A percentile compares a stretch with the other conserved stretches of the same genome.
These are phyloP conservation scores for Okapia johnstoni DNA, from an alignment of 2,113 vertebrate genomes.

Conservation along the genomic window DNA sequence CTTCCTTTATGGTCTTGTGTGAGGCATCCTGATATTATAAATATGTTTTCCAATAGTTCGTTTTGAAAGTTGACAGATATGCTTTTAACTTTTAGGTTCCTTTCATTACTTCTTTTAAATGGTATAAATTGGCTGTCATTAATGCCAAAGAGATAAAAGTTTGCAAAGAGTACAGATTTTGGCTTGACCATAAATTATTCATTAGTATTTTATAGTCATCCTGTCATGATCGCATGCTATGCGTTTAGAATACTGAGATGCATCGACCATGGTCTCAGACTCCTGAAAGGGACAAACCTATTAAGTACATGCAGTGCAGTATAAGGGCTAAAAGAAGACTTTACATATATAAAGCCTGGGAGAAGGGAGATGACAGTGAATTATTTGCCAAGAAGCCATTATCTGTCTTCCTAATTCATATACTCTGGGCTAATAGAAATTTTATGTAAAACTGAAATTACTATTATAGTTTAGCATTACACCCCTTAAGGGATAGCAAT, in stretches of 20 bases:
- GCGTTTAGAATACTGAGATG: neutral
- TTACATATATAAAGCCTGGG: neutral
- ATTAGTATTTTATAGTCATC: neutral
- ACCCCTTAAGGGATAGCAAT: neutral
- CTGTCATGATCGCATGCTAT: neutral
- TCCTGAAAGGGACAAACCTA: neutral
- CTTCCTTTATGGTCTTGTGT: neutral
- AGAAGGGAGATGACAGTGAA: neutral
- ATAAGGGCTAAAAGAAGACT: neutral
- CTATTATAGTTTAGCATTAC: neutral
- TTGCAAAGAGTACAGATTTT: neutral
- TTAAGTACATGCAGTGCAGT: no score
- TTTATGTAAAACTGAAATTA: neutral
- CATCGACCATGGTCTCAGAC: neutral
- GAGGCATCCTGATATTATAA: neutral
- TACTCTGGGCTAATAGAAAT: neutral
- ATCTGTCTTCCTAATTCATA: neutral
- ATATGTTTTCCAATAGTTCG: neutral
- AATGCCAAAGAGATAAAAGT: neutral
- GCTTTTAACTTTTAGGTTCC: slow-evolving; percentile 16
- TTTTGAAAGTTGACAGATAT: slow-evolving; percentile 10
- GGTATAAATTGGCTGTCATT: neutral
- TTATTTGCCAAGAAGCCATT: neutral
- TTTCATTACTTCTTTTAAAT: slow-evolving; percentile 27
- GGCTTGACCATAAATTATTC: neutral